Evolutionary conservation across 1,140 invertebrate genomes (phyloP).

Genomic region (Drosophila lowei): DNA sequence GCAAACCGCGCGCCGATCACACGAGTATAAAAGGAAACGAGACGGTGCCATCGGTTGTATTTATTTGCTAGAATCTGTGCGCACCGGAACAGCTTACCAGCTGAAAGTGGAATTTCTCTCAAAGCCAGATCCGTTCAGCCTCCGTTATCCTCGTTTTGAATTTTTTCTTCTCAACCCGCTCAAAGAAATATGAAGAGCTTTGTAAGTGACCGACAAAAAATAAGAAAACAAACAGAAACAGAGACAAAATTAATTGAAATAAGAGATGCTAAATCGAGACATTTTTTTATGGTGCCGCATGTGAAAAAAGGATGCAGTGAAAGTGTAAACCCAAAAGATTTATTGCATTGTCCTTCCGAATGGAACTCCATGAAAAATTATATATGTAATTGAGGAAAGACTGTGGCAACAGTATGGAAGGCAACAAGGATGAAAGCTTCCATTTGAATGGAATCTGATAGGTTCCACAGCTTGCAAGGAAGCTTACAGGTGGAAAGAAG

Average conservation of each 20-base stretch:
- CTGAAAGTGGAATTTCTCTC: constrained; percentile 1
- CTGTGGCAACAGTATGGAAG: too few relatives aligned
- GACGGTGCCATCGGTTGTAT: constrained; percentile 73
- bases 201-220: constrained; percentile 53
- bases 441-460: too few relatives aligned
- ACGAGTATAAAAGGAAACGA: constrained; percentile 76
- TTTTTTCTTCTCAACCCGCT: constrained; percentile 43
- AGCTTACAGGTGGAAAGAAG: too few relatives aligned
- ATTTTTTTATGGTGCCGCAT: constrained; percentile 24
- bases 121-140: constrained; percentile 25
- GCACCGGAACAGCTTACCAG: constrained; percentile 51
- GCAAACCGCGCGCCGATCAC: constrained; percentile 52
- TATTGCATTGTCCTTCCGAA: background rate
- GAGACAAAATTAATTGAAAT: background rate
- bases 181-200: constrained; percentile 71
- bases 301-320: constrained; percentile 26
- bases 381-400: too few relatives aligned
- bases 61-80: constrained; percentile 80
- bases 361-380: too few relatives aligned
- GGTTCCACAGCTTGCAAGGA: too few relatives aligned
- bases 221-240: constrained; percentile 3
- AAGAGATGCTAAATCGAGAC: background rate
- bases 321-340: constrained; percentile 8
- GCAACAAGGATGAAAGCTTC: too few relatives aligned
- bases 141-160: constrained; percentile 38